Base-by-base conservation (phyloP, 35 echinoderm and acorn worm genomes). In the Heliocidaris tuberculata region DNA sequence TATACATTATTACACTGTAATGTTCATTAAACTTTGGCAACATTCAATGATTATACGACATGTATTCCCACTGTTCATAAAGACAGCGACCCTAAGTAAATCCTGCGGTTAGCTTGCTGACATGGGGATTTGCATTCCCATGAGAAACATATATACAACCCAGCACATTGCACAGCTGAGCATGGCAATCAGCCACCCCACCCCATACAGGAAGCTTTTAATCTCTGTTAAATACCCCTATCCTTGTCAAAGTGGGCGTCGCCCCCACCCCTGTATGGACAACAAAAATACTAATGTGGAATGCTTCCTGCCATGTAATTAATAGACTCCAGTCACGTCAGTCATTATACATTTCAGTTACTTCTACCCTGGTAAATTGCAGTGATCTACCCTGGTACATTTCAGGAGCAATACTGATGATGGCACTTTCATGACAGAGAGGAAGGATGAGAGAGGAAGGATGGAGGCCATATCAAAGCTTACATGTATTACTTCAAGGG, bases 161-260 rank as follows among this genome's bases (percentile, higher is more conserved):
- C 87, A 32, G 47, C 87, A 89, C 32, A 86, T n/a, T 21, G 9
- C 87, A 42, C 87, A 48, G 19, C 87, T 89, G 47, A 89, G 87
- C 87, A 11, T 30, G 15, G 5, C 87, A 47, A n/a, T 2, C 47
- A 89, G 87, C 87, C 87, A 89, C 47, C 87, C 86, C 31, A 47
- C 87, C 87, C 87, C 19, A 89, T 89, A 89, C 87, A 89, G 87
- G 87, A 89, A 89, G 87, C 32, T 9, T 89, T 89, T 89, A 89
- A 89, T 89, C 87, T 89, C 87, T 48, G 6, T 13, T 89, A 32
- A 89, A 89, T 89, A 89, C 31, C 47, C 87, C 87, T 89, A 89
- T 89, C 87, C 87, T 89, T 89, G 87, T 48, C 87, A 48, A 32
- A 48, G 87, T 89, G 87, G 87, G 87, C 87, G 31, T 89, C 87